Conservation (phyloP, 2,888 invertebrate species). For the Xanthia togata region DNA sequence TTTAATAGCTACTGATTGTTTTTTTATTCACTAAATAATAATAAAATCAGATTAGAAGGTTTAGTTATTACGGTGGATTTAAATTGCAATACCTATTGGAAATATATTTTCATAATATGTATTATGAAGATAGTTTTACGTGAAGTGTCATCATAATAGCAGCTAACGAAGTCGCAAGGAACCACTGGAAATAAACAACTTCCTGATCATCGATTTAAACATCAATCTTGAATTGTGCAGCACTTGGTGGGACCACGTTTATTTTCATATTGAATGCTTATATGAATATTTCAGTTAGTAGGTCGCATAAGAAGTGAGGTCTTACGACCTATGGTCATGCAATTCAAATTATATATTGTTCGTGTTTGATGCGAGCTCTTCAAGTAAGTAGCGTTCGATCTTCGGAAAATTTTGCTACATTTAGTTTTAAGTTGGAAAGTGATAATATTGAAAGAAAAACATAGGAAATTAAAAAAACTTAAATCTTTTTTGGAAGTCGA, state of each 20-base stretch:
- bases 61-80: neutral
- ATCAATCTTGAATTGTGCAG: conserved; percentile 36
- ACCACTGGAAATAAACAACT: conserved; percentile 18
- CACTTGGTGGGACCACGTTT: conserved; percentile 45
- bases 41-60: too few species aligned
- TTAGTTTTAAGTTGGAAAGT: neutral
- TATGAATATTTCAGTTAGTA: conserved; percentile 63
- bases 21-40: neutral
- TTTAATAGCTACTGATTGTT: neutral
- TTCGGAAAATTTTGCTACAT: conserved; percentile 18
- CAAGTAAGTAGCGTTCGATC: conserved; percentile 58
- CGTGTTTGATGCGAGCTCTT: conserved; percentile 64
- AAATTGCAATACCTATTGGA: neutral
- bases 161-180: conserved; percentile 1
- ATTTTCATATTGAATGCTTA: conserved; percentile 64
- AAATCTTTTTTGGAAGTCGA: too few species aligned
- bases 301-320: conserved; percentile 67
- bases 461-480: neutral
- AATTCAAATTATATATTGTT: conserved; percentile 73
- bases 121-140: too few species aligned
- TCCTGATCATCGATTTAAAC: conserved; percentile 32
- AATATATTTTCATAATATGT: too few species aligned
- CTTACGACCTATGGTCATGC: conserved; percentile 74
- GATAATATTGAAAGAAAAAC: neutral
- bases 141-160: neutral